Evolutionary conservation across 2,888 invertebrate genomes (phyloP).

Genomic region (Bellardia pandia): DNA sequence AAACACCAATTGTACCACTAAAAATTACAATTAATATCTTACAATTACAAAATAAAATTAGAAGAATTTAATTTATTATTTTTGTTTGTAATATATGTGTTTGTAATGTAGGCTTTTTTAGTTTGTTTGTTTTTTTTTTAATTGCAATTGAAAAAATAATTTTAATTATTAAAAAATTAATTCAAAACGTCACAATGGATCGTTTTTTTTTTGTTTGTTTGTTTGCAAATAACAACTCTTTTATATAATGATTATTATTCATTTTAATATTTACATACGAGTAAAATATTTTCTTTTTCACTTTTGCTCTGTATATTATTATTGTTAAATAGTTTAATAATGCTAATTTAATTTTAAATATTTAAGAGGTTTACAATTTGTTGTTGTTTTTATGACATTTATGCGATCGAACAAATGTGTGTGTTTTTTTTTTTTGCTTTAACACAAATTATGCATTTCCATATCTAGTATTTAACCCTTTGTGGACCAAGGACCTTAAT

Average conservation of each 20-base stretch:
- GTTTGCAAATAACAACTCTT: slow-evolving; percentile 45
- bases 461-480: neutral
- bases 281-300: neutral
- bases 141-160: slow-evolving; percentile 20
- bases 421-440: neutral
- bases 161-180: neutral
- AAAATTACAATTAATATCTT: slow-evolving; percentile 45
- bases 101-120: neutral
- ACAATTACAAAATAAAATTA: slow-evolving; percentile 17
- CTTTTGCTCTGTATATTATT: slow-evolving; percentile 12
- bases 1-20: slow-evolving; percentile 46
- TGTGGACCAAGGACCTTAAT: no score
- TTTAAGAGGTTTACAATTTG: neutral
- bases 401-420: slow-evolving; percentile 4
- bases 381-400: neutral
- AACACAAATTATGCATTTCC: neutral
- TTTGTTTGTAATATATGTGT: neutral
- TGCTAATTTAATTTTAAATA: slow-evolving; percentile 23
- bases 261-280: slow-evolving; percentile 42
- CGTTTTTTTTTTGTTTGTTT: neutral
- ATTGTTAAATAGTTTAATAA: slow-evolving; percentile 1
- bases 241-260: slow-evolving; percentile 22
- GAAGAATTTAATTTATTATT: neutral
- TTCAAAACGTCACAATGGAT: slow-evolving; percentile 19
- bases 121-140: neutral